These are phyloP conservation scores for Dasypus novemcinctus DNA, from an alignment of 2,113 vertebrate genomes.

Conservation along the genomic window DNA sequence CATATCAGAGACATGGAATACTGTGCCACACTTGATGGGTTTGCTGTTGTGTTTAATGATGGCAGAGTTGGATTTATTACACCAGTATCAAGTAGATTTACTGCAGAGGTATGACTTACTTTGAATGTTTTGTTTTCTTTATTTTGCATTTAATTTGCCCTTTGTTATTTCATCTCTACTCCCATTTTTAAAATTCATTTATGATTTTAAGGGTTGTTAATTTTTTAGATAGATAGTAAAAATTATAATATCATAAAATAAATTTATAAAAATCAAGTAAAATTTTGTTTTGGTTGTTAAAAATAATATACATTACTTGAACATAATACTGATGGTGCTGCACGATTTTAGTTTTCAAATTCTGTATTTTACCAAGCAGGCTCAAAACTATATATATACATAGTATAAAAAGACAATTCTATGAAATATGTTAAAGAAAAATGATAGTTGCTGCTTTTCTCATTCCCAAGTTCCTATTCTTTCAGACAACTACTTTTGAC, in stretches of 20 bases:
- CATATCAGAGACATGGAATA: conserved; percentile 95
- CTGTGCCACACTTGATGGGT: conserved; percentile 94
- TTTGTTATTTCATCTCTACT: neutral
- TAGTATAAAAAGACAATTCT: neutral
- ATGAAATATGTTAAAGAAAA: neutral
- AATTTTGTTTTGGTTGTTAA: conserved; percentile 77
- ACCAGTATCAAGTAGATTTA: conserved; percentile 91
- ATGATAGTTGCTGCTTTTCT: neutral
- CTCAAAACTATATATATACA: neutral
- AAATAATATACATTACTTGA: conserved; percentile 78
- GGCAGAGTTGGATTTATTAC: conserved; percentile 97
- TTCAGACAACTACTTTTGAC: neutral
- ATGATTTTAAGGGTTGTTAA: neutral
- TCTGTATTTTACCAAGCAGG: conserved; percentile 49
- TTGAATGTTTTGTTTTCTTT: conserved; percentile 38
- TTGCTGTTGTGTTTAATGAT: conserved; percentile 96
- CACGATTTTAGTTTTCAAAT: conserved; percentile 72
- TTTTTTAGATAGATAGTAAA: conserved; percentile 65
- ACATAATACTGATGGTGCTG: conserved; percentile 63
- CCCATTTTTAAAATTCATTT: neutral
- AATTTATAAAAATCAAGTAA: conserved; percentile 81
- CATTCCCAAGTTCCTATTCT: neutral
- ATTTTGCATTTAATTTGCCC: conserved; percentile 38
- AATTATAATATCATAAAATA: conserved; percentile 79
- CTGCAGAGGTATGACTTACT: conserved; percentile 89